These are phyloP conservation scores for Mesocentrotus franciscanus DNA, from an alignment of 53 echinoderm and acorn worm genomes.

Conservation along the genomic window DNA sequence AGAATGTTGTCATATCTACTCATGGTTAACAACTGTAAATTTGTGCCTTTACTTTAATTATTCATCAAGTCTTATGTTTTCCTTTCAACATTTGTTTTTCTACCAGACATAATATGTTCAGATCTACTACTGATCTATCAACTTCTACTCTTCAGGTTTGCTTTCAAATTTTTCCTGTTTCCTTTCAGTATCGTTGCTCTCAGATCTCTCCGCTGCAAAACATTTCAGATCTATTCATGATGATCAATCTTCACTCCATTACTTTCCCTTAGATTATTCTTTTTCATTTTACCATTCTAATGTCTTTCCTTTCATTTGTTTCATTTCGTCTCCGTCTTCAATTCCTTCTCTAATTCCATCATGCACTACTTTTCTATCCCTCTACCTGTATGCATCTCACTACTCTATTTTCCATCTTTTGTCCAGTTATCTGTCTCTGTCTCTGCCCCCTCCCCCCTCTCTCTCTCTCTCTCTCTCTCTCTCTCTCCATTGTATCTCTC, in stretches of 20 bases:
- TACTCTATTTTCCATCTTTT: neutral
- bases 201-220: neutral
- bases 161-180: too few species aligned
- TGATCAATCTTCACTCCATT: neutral
- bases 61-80: neutral
- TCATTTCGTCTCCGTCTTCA: neutral
- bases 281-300: neutral
- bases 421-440: neutral
- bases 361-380: neutral
- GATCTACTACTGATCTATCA: too few species aligned
- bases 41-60: neutral
- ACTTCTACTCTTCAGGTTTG: too few species aligned
- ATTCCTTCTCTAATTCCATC: neutral
- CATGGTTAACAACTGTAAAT: neutral
- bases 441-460: neutral
- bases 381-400: neutral
- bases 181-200: too few species aligned
- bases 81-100: neutral
- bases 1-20: neutral
- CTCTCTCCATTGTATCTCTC: neutral
- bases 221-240: neutral
- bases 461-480: conserved; percentile 6
- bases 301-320: neutral
- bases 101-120: too few species aligned
- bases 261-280: neutral